Percentiles rank a stretch among this genome's conserved stretches.
phyloP scores from a whole-genome alignment of 1,140 invertebrate species.

The Carposina sasakii region DNA sequence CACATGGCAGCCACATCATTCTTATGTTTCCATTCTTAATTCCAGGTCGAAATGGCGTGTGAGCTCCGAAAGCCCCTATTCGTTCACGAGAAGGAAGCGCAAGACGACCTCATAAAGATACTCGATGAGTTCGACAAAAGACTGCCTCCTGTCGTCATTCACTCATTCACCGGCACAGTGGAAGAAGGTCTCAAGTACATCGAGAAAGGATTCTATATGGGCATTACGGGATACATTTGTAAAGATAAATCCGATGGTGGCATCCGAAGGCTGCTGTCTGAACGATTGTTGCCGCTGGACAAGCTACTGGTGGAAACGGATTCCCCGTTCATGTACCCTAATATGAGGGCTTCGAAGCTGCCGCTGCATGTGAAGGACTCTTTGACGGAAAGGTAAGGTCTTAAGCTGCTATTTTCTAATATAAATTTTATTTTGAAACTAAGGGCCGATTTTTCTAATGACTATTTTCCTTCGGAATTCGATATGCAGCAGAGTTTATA shows the following conservation, averaged over 20 bases:
- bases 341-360: conserved; percentile 93
- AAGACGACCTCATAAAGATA: conserved; percentile 79
- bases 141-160: conserved; percentile 88
- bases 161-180: conserved; percentile 93
- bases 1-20: too few relatives aligned
- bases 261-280: conserved; percentile 86
- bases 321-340: conserved; percentile 97
- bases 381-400: conserved; percentile 88
- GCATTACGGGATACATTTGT: conserved; percentile 80
- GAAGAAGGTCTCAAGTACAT: conserved; percentile 90
- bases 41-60: conserved; percentile 87
- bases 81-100: conserved; percentile 93
- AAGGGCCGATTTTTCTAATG: too few relatives aligned
- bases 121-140: neutral
- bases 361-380: conserved; percentile 88
- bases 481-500: too few relatives aligned
- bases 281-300: conserved; percentile 87
- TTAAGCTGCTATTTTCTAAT: too few relatives aligned
- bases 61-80: conserved; percentile 91
- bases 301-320: conserved; percentile 92
- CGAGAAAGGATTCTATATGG: conserved; percentile 79
- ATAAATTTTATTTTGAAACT: too few relatives aligned
- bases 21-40: too few relatives aligned
- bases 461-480: too few relatives aligned
- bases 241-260: conserved; percentile 95